phyloP scores from a whole-genome alignment of 2,113 vertebrate genomes.

The Pithys albifrons region DNA sequence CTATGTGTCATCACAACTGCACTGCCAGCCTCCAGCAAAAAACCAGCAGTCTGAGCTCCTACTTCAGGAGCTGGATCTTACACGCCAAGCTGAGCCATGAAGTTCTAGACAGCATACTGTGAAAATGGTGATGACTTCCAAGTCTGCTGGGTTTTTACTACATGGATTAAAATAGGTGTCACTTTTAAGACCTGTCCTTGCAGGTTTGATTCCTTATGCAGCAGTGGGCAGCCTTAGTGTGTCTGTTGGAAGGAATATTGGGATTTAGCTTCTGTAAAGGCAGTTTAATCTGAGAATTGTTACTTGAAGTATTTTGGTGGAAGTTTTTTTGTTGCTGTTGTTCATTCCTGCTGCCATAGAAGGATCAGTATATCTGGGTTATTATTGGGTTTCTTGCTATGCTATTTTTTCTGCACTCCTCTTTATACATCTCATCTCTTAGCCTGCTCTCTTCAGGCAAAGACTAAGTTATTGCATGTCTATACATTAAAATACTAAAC shows the following conservation, averaged over 20 bases:
- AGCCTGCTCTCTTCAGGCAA: background rate
- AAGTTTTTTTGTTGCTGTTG: background rate
- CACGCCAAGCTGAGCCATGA: background rate
- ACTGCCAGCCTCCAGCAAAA: background rate
- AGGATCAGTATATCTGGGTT: background rate
- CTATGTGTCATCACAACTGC: background rate
- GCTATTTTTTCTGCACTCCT: background rate
- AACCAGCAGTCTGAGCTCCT: background rate
- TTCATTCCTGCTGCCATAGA: background rate
- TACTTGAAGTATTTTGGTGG: background rate
- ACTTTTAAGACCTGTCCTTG: background rate
- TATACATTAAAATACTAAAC: background rate
- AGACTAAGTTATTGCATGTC: background rate
- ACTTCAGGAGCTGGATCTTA: background rate
- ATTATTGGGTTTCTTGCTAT: background rate
- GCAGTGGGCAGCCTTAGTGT: background rate
- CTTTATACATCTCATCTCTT: background rate
- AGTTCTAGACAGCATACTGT: background rate
- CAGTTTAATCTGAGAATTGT: background rate
- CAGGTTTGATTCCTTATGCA: background rate
- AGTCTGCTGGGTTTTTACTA: background rate
- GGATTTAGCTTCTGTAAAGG: background rate
- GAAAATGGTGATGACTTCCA: background rate
- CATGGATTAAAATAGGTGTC: background rate
- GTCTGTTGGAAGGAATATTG: background rate